Base-by-base conservation (phyloP, 2,113 vertebrate genomes). In the Salvelinus fontinalis region DNA sequence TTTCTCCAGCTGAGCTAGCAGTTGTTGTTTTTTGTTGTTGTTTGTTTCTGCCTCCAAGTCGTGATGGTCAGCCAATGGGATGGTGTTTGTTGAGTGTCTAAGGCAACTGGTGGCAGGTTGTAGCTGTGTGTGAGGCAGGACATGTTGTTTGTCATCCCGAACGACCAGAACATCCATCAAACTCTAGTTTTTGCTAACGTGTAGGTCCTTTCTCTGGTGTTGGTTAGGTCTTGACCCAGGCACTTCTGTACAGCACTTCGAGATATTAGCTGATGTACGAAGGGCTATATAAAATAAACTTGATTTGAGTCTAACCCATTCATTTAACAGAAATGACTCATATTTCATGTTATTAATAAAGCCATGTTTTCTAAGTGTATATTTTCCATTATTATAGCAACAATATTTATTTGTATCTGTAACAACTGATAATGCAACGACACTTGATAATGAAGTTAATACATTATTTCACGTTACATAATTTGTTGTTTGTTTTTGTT, bases 1-100 rank as follows among this genome's bases (percentile, higher is more conserved):
- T 83, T 83, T 71, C 83, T 88, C 79, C 84, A 93, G 91, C 94
- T 95, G 94, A 96, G 92, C 85, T 88, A 84, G 93, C 95, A 95
- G 92, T 93, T 89, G 89, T 76, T 90, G 79, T 34, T 73, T 5
- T 34, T 34, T n/a, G n/a, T n/a, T n/a, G n/a, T 34, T 1, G 26
- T 81, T 71, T 78, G 81, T 82, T 76, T 75, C 67, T 27, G 67
- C 62, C 83, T 83, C 77, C 77, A 67, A 31, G 79, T 77, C 74
- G 78, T 92, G 86, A 83, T 82, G 88, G 87, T 87, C 87, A 75
- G 81, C 78, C 70, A 29, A 34, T 0, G 49, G 89, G 73, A 91
- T 83, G 86, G 83, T 77, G 89, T 74, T 79, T 81, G 81, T 78
- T 82, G 83, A 79, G 54, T 77, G 84, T 81, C 86, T 84, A 76